These are phyloP conservation scores for Aplysia californica DNA, from an alignment of 1,140 invertebrate genomes.

Conservation along the genomic window DNA sequence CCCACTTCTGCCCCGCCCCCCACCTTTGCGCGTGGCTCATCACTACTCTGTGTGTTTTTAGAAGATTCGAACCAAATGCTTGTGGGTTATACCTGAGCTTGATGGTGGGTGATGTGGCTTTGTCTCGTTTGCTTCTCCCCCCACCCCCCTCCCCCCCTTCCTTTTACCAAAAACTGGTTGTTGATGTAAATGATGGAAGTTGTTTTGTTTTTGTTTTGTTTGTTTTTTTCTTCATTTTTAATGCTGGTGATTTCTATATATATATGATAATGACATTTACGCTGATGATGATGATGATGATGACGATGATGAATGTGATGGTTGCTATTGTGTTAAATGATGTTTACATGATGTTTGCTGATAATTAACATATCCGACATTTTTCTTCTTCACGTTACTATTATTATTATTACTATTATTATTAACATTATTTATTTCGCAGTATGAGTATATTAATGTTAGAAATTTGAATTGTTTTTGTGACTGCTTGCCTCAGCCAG, in stretches of 20 bases:
- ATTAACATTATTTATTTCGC: not conserved
- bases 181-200: not conserved
- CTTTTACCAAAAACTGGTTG: not conserved
- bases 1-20: too few species aligned
- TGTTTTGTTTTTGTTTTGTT: not conserved
- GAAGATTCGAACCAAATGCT: too few species aligned
- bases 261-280: not conserved
- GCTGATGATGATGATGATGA: not conserved
- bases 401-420: conserved; percentile 17
- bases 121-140: not conserved
- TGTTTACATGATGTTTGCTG: not conserved
- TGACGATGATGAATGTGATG: not conserved
- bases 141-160: too few species aligned
- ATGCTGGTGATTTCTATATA: not conserved
- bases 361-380: not conserved
- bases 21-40: too few species aligned
- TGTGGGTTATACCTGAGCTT: not conserved
- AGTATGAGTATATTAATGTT: not conserved
- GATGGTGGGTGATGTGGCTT: not conserved
- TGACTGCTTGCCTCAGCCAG: not conserved
- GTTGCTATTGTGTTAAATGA: not conserved
- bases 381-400: conserved; percentile 2
- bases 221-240: too few species aligned
- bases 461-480: not conserved
- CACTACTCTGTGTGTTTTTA: too few species aligned